Evolutionary conservation across 1,140 invertebrate species (phyloP).

Genomic region (Dreissena rostriformis): DNA sequence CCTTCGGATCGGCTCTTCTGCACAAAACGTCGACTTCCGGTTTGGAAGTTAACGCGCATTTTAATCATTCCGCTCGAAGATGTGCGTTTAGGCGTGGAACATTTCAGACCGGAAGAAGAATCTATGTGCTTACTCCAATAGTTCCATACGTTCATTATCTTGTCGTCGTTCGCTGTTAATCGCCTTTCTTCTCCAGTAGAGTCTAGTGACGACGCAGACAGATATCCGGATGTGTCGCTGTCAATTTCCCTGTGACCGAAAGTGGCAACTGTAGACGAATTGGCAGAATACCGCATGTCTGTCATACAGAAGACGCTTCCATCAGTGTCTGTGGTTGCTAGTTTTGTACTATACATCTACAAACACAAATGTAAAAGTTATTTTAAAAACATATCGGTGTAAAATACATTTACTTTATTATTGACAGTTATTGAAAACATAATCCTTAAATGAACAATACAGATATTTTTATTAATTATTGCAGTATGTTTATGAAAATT

Average conservation of each 20-base stretch:
- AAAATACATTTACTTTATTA: too few species aligned
- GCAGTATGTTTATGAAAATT: too few species aligned
- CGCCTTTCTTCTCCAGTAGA: conserved; percentile 49
- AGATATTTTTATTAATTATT: too few species aligned
- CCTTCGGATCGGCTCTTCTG: conserved; percentile 33
- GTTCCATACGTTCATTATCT: conserved; percentile 42
- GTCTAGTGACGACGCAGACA: conserved; percentile 47
- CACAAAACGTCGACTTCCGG: background rate
- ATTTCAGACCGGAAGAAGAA: conserved; percentile 14
- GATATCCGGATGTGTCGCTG: conserved; percentile 43
- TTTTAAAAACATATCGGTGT: too few species aligned
- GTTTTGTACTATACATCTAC: too few species aligned
- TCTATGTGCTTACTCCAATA: background rate
- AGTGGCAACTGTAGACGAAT: too few species aligned
- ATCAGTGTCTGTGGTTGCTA: too few species aligned
- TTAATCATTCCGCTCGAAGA: background rate
- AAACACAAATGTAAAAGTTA: too few species aligned
- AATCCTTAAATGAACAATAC: too few species aligned
- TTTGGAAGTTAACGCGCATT: background rate
- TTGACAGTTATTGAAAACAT: too few species aligned
- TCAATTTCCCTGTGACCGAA: conserved; percentile 19
- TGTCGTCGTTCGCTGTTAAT: conserved; percentile 29
- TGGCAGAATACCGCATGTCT: too few species aligned
- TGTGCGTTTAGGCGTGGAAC: conserved; percentile 36
- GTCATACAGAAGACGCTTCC: too few species aligned